Base-by-base conservation (phyloP, 2,797 vertebrate genomes). In the Fratercula arctica region DNA sequence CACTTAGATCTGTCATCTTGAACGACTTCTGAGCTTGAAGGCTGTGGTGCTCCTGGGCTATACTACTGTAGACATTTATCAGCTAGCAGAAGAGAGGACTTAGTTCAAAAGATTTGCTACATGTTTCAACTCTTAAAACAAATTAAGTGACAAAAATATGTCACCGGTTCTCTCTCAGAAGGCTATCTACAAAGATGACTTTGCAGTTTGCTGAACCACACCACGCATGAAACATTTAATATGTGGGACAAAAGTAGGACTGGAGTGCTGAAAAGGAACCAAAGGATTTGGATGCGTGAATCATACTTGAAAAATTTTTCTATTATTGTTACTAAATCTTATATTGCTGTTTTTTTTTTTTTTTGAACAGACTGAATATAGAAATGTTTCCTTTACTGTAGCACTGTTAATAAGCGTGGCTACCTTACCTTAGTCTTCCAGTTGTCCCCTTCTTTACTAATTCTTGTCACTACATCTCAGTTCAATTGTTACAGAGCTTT, bases 221-320 rank as follows among this genome's bases (percentile, higher is more conserved):
- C 53, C 39, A 17, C 7, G 37, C 37, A 26, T 31, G 66, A 92
- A 89, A 85, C 63, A 43, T 61, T 87, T 84, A 83, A 81, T 51
- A 81, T 18, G 18, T 59, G 61, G 21, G 48, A 83, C n/a, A 51
- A 91, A 92, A 84, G 87, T 51, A 77, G 68, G 53, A 50, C 51
- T 89, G 72, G 56, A 75, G 7, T n/a, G 66, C 72, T 85, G 79
- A 96, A 73, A 6, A 48, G 83, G 67, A 86, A 82, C 33, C 67
- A 89, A 95, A 89, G 68, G 66, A 85, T 92, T 83, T 64, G 35
- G 43, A 86, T 81, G 57, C n/a, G 78, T 48, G 53, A 94, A 86
- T 59, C 39, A 59, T 46, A 63, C 25, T 46, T 46, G 70, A 48
- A 91, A 92, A 92, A 37, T 16, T 17, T 33, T 86, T 73, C 56